phyloP scores from a whole-genome alignment of 1,140 invertebrate species.

The Thaumetopoea pityocampa region DNA sequence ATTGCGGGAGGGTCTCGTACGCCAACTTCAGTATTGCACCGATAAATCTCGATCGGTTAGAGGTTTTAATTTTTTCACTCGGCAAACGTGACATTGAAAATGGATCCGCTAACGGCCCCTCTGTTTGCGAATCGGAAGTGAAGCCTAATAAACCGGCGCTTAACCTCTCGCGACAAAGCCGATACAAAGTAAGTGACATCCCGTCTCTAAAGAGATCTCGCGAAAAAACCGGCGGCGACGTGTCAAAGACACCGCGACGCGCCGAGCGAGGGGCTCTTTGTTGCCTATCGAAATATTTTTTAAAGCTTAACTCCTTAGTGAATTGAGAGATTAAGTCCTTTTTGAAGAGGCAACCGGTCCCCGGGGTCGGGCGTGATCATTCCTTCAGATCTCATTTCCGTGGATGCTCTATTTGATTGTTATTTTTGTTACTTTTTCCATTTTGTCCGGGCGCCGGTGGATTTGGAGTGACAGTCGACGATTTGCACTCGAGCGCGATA shows the following conservation, averaged over 20 bases:
- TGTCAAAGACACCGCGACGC: constrained; percentile 70
- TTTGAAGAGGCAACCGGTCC: constrained; percentile 69
- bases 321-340: constrained; percentile 75
- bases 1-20: constrained; percentile 50
- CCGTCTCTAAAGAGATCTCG: constrained; percentile 61
- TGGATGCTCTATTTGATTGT: constrained; percentile 73
- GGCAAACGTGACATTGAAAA: constrained; percentile 32
- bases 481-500: constrained; percentile 71
- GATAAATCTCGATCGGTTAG: constrained; percentile 39
- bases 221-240: constrained; percentile 66
- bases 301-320: constrained; percentile 74
- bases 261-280: constrained; percentile 55
- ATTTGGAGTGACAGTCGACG: constrained; percentile 71
- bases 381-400: constrained; percentile 72
- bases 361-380: constrained; percentile 67
- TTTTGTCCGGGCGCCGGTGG: constrained; percentile 49
- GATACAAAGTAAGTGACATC: constrained; percentile 72
- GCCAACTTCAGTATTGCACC: constrained; percentile 30
- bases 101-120: constrained; percentile 44
- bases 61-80: constrained; percentile 29
- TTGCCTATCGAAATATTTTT: constrained; percentile 72
- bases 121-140: constrained; percentile 64
- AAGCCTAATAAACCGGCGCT: constrained; percentile 68
- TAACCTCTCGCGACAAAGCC: constrained; percentile 69
- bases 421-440: constrained; percentile 72